These are phyloP conservation scores for Amniataba percoides DNA, from an alignment of 2,797 vertebrate species.

Conservation along the genomic window DNA sequence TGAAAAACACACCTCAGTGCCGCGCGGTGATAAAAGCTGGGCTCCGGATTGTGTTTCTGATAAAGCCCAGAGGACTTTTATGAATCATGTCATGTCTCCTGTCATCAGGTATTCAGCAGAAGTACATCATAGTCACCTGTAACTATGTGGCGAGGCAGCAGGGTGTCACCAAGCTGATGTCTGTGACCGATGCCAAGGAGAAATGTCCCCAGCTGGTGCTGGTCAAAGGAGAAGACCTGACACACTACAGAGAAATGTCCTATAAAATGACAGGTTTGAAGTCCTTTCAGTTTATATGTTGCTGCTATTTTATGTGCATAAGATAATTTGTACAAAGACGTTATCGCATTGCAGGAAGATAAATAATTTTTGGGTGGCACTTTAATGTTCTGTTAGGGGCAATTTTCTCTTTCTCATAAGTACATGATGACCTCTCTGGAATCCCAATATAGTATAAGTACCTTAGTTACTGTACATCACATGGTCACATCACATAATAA, in stretches of 20 bases:
- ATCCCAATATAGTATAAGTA: too few relatives aligned
- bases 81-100: not conserved
- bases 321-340: too few relatives aligned
- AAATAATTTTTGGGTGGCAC: too few relatives aligned
- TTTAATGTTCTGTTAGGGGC: too few relatives aligned
- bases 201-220: slow-evolving; percentile 91
- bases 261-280: slow-evolving; percentile 90
- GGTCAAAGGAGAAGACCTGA: slow-evolving; percentile 94
- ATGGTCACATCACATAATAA: too few relatives aligned
- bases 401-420: too few relatives aligned
- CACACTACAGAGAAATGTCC: slow-evolving; percentile 91
- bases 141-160: slow-evolving; percentile 92
- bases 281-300: too few relatives aligned
- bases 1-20: fast-evolving
- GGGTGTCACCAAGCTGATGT: slow-evolving; percentile 91
- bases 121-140: slow-evolving; percentile 91
- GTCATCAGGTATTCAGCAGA: slow-evolving; percentile 90
- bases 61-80: not conserved
- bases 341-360: too few relatives aligned
- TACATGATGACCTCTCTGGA: too few relatives aligned
- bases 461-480: too few relatives aligned
- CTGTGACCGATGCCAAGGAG: slow-evolving; percentile 86
- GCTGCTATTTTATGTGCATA: too few relatives aligned
- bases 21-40: fast-evolving
- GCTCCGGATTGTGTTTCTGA: not conserved